Percentiles rank a stretch among this genome's conserved stretches.
Conservation (phyloP, 2,888 invertebrate genomes). For the Ichneumoninae sp. region DNA sequence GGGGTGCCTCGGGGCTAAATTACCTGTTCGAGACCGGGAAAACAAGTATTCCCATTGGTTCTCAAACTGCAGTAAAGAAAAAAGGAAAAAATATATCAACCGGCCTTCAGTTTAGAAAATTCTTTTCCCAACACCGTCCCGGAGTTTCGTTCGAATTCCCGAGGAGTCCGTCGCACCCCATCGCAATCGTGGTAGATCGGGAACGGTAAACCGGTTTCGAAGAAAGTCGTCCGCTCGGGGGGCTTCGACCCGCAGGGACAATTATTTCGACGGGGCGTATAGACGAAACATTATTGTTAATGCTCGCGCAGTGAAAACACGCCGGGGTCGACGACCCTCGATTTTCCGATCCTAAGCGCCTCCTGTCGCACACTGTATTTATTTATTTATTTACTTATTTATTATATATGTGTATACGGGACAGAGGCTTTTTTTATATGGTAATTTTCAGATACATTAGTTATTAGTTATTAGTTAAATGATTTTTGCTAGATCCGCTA, state of each 20-base stretch:
- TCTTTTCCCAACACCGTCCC: not conserved
- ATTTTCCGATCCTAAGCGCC: not conserved
- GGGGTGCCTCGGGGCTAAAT: not conserved
- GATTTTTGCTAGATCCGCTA: too few species aligned
- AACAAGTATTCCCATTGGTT: slow-evolving; percentile 9
- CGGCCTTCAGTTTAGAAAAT: not conserved
- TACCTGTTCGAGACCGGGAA: not conserved
- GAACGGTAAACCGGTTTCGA: slow-evolving; percentile 75
- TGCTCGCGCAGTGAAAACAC: not conserved
- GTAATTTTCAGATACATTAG: too few species aligned
- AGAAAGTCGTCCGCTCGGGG: slow-evolving; percentile 69
- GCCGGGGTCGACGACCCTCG: slow-evolving; percentile 5
- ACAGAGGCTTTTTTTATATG: too few species aligned
- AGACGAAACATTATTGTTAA: slow-evolving; percentile 14
- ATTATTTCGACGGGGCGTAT: slow-evolving; percentile 23
- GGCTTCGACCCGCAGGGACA: slow-evolving; percentile 57
- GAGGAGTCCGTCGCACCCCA: slow-evolving; percentile 35
- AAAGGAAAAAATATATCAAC: not conserved
- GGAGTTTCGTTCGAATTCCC: slow-evolving; percentile 6
- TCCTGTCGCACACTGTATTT: not conserved
- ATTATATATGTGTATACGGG: too few species aligned
- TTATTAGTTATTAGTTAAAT: too few species aligned
- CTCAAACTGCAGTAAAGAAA: not conserved
- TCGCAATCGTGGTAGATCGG: slow-evolving; percentile 39
- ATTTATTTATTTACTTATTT: too few species aligned